Conservation (phyloP, 2,888 invertebrate species). For the Noctua janthe region DNA sequence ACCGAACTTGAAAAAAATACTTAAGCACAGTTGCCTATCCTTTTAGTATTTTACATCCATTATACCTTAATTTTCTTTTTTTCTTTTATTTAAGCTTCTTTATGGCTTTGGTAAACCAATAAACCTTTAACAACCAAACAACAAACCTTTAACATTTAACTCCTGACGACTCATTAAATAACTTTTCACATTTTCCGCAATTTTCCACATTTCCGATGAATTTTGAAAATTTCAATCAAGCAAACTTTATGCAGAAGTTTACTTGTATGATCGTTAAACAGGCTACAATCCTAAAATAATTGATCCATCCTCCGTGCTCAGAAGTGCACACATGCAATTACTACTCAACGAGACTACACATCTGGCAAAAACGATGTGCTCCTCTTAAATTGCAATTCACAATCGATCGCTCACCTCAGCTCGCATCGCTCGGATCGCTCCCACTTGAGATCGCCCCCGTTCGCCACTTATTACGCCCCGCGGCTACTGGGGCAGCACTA, state of each 20-base stretch:
- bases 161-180: neutral
- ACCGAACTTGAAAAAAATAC: neutral
- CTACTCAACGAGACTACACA: slow-evolving; percentile 63
- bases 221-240: neutral
- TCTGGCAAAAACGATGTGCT: slow-evolving; percentile 63
- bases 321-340: slow-evolving; percentile 57
- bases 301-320: neutral
- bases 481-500: slow-evolving; percentile 66
- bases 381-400: slow-evolving; percentile 62
- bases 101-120: neutral
- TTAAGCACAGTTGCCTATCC: neutral
- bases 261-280: neutral
- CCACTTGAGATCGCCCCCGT: slow-evolving; percentile 66
- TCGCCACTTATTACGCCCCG: slow-evolving; percentile 68
- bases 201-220: neutral
- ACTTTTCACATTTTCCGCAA: neutral
- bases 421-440: slow-evolving; percentile 52
- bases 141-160: too few relatives aligned
- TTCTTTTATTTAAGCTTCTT: neutral
- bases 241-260: neutral
- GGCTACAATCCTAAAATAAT: slow-evolving; percentile 10
- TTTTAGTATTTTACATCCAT: neutral
- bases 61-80: neutral
- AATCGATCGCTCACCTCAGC: slow-evolving; percentile 65
- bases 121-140: too few relatives aligned